Evolutionary conservation across 2,888 invertebrate species (phyloP).

Genomic region (Elgonia sp.): DNA sequence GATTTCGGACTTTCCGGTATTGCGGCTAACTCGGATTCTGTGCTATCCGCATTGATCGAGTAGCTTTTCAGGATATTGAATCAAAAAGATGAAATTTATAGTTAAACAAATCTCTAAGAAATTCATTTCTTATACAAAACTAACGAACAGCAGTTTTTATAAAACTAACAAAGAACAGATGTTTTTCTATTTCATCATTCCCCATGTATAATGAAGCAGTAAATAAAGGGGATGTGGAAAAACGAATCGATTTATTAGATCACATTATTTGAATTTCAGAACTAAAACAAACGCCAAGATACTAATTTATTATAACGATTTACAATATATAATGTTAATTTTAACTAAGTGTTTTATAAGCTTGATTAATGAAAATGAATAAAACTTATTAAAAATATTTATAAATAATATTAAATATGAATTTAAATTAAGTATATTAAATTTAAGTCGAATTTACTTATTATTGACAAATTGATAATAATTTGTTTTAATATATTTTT

Average conservation of each 20-base stretch:
- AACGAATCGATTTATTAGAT: neutral
- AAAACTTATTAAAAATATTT: too few relatives aligned
- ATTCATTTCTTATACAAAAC: slow-evolving; percentile 28
- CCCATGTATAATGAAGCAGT: neutral
- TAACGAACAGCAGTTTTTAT: slow-evolving; percentile 79
- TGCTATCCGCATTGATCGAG: slow-evolving; percentile 92
- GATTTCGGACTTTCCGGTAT: slow-evolving; percentile 96
- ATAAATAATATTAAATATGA: too few relatives aligned
- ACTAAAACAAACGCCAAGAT: neutral
- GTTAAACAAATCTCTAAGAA: slow-evolving; percentile 9
- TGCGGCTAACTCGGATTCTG: slow-evolving; percentile 95
- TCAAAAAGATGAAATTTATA: slow-evolving; percentile 52
- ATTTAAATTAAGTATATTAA: too few relatives aligned
- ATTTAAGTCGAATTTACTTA: too few relatives aligned
- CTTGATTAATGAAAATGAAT: too few relatives aligned
- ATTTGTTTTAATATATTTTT: too few relatives aligned
- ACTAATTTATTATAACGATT: neutral
- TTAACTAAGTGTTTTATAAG: neutral
- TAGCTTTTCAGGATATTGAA: slow-evolving; percentile 80
- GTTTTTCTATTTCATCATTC: neutral
- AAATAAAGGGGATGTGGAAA: neutral
- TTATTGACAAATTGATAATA: too few relatives aligned
- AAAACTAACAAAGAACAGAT: neutral
- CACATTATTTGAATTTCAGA: neutral
- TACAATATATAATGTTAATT: neutral